A percentile compares a stretch with the other conserved stretches of the same genome.
Evolutionary conservation across 1,140 invertebrate species (phyloP).

Genomic region (Trichogramma pretiosum): DNA sequence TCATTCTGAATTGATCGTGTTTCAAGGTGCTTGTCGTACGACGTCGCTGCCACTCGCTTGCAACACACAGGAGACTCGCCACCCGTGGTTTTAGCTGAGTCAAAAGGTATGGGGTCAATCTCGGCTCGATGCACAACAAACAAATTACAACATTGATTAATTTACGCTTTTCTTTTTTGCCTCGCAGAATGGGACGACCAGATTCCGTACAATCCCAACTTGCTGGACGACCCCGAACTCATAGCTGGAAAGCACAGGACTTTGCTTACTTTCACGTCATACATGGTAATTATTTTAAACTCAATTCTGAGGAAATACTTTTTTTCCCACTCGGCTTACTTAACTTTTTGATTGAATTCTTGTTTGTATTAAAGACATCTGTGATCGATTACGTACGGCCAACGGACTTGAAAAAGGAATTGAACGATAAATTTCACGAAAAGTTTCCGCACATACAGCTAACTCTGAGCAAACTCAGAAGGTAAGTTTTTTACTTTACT

Average conservation of each 20-base stretch:
- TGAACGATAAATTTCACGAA: constrained; percentile 94
- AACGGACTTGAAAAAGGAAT: constrained; percentile 92
- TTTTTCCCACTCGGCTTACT: too few relatives aligned
- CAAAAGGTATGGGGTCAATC: constrained; percentile 38
- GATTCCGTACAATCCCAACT: constrained; percentile 72
- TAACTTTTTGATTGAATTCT: constrained; percentile 6
- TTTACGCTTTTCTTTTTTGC: constrained; percentile 24
- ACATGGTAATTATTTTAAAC: constrained; percentile 56
- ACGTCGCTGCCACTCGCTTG: constrained; percentile 53
- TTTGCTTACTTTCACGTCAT: constrained; percentile 87
- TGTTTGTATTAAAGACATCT: constrained; percentile 57
- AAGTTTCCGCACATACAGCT: constrained; percentile 92
- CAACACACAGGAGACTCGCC: constrained; percentile 50
- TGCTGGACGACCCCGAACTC: constrained; percentile 89
- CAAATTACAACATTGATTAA: constrained; percentile 12
- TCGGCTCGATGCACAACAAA: background rate
- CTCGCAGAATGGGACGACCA: constrained; percentile 45
- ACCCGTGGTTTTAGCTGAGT: constrained; percentile 49
- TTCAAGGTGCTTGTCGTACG: constrained; percentile 71
- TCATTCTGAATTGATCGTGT: constrained; percentile 14
- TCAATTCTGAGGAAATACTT: background rate
- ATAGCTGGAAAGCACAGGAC: constrained; percentile 92
- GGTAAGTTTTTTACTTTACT: constrained; percentile 48
- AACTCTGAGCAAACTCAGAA: constrained; percentile 92
- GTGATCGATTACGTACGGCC: constrained; percentile 95